Evolutionary conservation across 64 coral and sea anemone genomes (phyloP), one percentile per base, ranked within the genome.

Genomic region (Actinia tenebrosa): DNA sequence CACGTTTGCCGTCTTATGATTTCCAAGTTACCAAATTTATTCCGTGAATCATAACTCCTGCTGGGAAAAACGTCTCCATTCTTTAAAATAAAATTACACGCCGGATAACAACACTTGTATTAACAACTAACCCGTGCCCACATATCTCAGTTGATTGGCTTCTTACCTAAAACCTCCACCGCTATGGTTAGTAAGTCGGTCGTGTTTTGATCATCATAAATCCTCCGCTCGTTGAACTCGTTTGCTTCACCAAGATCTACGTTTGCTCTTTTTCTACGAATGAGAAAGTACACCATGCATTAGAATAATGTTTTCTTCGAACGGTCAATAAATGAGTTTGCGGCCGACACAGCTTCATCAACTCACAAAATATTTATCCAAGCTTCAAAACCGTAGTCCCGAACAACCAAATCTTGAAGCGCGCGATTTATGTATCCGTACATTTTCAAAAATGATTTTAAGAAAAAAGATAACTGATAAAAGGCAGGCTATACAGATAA

Each of bases 341-440:
- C 22, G 10, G 17, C 9, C 16, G 16, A 81, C 7, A 20, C 27
- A 45, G 79, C 22, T 16, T 50, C 45, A 52, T 45, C 45, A 45
- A 88, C 97, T 90, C 87, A 99, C 97, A 95, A 54, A 83, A 99
- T 91, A 85, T 99, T 91, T 25, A 88, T 89, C 97, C 97, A 99
- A 72, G 84, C 87, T 16, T 93, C 97, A 5, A 89, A 84, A 37
- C 93, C 94, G 84, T 88, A 95, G 50, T 93, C 93, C 64, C 86
- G 88, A 46, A 92, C 89, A 43, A 99, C 87, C 27, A 95, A 86
- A 87, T 99, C 93, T 69, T 99, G 97, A 19, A 99, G 83, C 18
- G 97, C 97, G 79, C 91, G 91, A 77, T 99, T 95, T 30, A 99
- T 87, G 80, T 95, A 99, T 17, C 97, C 97, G 68, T 99, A 99